Evolutionary conservation across 2,113 vertebrate species (phyloP).

Genomic region (Atherinomorus stipes): DNA sequence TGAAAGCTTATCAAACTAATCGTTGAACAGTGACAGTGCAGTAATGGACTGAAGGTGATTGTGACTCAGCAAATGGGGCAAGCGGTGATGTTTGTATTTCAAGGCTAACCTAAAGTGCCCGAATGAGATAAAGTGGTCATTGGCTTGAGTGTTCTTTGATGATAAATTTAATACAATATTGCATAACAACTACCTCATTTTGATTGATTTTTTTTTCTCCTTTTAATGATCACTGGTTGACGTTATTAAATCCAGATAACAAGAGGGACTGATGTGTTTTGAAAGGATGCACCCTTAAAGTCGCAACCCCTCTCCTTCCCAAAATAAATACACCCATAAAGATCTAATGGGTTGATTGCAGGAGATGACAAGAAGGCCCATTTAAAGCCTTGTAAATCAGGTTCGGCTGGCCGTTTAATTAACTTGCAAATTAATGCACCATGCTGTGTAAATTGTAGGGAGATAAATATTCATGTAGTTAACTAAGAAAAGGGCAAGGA

Average conservation of each 20-base stretch:
- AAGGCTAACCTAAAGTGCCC: constrained; percentile 20
- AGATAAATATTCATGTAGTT: constrained; percentile 75
- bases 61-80: constrained; percentile 67
- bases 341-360: constrained; percentile 49
- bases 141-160: constrained; percentile 11
- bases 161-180: constrained; percentile 5
- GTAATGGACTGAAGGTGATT: constrained; percentile 41
- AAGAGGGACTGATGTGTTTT: constrained; percentile 1
- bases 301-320: constrained; percentile 6
- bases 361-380: constrained; percentile 28
- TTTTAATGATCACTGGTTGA: neutral
- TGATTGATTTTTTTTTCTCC: constrained; percentile 19
- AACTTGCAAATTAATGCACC: constrained; percentile 79
- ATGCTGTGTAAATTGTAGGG: constrained; percentile 66
- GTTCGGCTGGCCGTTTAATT: constrained; percentile 71
- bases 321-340: constrained; percentile 63
- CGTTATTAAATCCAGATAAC: constrained; percentile 3
- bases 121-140: constrained; percentile 51
- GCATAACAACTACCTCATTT: neutral
- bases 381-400: constrained; percentile 74
- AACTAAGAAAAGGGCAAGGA: constrained; percentile 63
- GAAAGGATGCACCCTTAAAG: neutral
- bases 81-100: constrained; percentile 23
- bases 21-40: constrained; percentile 65
- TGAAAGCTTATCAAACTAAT: constrained; percentile 78